Conservation (phyloP, 2,113 vertebrate species). For the Meles meles region DNA sequence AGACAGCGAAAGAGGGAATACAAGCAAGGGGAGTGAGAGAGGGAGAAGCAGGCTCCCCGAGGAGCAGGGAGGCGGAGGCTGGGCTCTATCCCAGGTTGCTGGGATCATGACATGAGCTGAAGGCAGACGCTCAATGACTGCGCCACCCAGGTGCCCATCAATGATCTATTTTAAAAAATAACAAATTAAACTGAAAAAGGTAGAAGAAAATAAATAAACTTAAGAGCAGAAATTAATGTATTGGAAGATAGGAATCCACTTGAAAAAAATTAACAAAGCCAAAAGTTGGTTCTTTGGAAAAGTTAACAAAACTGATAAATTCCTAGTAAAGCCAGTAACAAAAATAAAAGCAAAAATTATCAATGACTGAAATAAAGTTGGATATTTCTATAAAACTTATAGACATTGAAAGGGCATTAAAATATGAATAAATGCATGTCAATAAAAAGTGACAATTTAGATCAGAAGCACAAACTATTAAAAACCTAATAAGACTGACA, state of each 20-base stretch:
- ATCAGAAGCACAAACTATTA: background rate
- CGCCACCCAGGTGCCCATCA: background rate
- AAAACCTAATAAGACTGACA: background rate
- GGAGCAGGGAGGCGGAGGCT: too few species aligned
- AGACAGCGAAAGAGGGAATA: too few species aligned
- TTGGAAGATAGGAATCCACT: background rate
- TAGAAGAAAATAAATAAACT: background rate
- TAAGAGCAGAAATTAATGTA: background rate
- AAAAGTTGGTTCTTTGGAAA: background rate
- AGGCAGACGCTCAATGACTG: too few species aligned
- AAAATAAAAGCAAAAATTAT: background rate
- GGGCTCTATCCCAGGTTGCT: too few species aligned
- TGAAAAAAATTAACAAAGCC: background rate
- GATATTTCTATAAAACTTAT: background rate
- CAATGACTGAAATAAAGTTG: background rate
- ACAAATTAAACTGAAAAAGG: background rate
- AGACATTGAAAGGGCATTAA: background rate
- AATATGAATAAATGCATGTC: background rate
- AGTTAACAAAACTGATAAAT: background rate
- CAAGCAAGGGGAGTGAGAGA: too few species aligned
- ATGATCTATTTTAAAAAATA: background rate
- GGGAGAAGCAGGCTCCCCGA: too few species aligned
- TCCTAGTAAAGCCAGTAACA: background rate
- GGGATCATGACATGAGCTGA: too few species aligned
- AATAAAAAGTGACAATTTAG: background rate